Evolutionary conservation across 2,113 vertebrate species (phyloP).

Genomic region (Anser brachyrhynchus): DNA sequence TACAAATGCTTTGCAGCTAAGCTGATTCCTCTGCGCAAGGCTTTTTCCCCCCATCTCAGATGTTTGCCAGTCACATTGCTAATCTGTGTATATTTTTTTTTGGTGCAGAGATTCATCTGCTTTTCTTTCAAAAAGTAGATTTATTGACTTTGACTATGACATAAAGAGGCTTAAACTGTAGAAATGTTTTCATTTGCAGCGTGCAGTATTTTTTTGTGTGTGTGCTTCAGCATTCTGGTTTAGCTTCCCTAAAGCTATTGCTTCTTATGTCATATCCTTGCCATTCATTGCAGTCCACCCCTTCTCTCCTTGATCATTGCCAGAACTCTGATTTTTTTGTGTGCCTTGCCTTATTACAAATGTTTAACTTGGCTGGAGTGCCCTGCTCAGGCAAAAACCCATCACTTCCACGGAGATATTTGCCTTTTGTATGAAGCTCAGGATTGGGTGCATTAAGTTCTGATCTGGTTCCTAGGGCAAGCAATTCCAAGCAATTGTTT

Average conservation of each 20-base stretch:
- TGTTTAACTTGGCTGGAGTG: not conserved
- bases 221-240: conserved; percentile 75
- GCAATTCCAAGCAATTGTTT: not conserved
- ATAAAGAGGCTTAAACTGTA: conserved; percentile 63
- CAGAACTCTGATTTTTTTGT: conserved; percentile 59
- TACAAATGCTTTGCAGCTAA: conserved; percentile 80
- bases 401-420: not conserved
- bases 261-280: conserved; percentile 67
- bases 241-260: conserved; percentile 70
- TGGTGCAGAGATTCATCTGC: conserved; percentile 77
- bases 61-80: conserved; percentile 92
- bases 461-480: not conserved
- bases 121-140: conserved; percentile 74
- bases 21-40: conserved; percentile 76
- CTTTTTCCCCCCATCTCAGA: conserved; percentile 79
- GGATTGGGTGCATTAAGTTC: not conserved
- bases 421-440: not conserved
- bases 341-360: conserved; percentile 26
- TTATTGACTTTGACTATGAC: conserved; percentile 62
- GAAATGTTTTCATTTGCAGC: conserved; percentile 71
- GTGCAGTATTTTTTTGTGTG: conserved; percentile 44
- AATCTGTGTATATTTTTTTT: conserved; percentile 78
- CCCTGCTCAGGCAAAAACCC: not conserved
- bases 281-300: conserved; percentile 59
- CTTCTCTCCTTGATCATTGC: conserved; percentile 38